phyloP scores from a whole-genome alignment of 2,888 invertebrate species.

The Gymnocheta viridis region DNA sequence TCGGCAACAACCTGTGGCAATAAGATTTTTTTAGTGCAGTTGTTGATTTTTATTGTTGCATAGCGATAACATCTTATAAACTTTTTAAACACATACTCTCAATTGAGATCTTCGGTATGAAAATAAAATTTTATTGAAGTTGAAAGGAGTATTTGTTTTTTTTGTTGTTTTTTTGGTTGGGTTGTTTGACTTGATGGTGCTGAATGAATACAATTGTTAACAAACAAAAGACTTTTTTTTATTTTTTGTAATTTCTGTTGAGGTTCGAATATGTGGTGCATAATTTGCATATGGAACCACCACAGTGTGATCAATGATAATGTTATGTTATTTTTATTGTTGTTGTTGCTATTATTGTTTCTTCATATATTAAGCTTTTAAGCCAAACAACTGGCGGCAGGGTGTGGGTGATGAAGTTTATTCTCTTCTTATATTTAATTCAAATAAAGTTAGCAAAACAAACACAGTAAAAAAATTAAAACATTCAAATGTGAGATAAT shows the following conservation, averaged over 20 bases:
- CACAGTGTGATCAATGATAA: slow-evolving; percentile 74
- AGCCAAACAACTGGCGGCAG: slow-evolving; percentile 71
- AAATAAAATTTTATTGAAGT: slow-evolving; percentile 68
- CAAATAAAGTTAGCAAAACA: slow-evolving; percentile 36
- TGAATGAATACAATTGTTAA: slow-evolving; percentile 57
- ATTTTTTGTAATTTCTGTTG: slow-evolving; percentile 30
- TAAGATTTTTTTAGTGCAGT: slow-evolving; percentile 50
- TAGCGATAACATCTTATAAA: slow-evolving; percentile 60
- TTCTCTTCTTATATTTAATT: slow-evolving; percentile 22
- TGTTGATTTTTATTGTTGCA: slow-evolving; percentile 1
- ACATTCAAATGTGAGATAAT: slow-evolving; percentile 54
- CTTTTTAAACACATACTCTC: slow-evolving; percentile 63
- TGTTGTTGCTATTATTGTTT: slow-evolving; percentile 27
- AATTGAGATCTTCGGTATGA: slow-evolving; percentile 69
- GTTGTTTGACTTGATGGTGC: slow-evolving; percentile 22
- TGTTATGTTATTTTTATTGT: slow-evolving; percentile 35
- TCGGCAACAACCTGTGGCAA: slow-evolving; percentile 71
- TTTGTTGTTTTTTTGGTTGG: slow-evolving; percentile 8
- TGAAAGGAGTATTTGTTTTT: slow-evolving; percentile 59
- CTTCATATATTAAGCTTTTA: slow-evolving; percentile 47
- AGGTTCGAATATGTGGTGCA: slow-evolving; percentile 66
- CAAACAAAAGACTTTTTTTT: slow-evolving; percentile 62
- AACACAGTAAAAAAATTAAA: slow-evolving; percentile 46
- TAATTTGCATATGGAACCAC: slow-evolving; percentile 80
- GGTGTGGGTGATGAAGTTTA: slow-evolving; percentile 76